These are phyloP conservation scores for Sesamia inferens DNA, from an alignment of 2,888 invertebrate genomes.

Conservation along the genomic window DNA sequence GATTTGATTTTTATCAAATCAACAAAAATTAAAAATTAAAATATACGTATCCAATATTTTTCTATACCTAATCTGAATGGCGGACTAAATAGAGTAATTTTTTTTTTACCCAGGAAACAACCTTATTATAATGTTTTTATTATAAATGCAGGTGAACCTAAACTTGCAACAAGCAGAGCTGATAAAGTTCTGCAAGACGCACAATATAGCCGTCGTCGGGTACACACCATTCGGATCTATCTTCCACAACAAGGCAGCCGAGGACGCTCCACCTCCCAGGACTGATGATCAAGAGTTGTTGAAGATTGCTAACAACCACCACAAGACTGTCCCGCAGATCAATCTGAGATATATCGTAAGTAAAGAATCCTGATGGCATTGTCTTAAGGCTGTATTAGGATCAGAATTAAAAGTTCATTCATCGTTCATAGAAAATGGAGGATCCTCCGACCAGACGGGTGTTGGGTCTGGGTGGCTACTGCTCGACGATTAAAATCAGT, in stretches of 20 bases:
- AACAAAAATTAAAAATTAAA: no score
- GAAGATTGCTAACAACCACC: slow-evolving; percentile 90
- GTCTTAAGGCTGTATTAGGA: neutral
- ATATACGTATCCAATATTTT: no score
- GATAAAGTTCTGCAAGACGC: slow-evolving; percentile 91
- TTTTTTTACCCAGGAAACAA: no score
- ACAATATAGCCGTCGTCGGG: slow-evolving; percentile 91
- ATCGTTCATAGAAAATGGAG: neutral
- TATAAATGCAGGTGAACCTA: slow-evolving; percentile 86
- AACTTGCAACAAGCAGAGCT: slow-evolving; percentile 93
- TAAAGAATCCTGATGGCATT: slow-evolving; percentile 32
- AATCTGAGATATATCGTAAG: slow-evolving; percentile 91
- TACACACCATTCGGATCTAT: slow-evolving; percentile 93
- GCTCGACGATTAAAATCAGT: neutral
- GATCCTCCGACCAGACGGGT: neutral
- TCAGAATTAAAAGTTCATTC: neutral
- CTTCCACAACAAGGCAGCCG: slow-evolving; percentile 81
- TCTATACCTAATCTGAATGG: no score
- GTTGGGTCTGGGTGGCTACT: neutral
- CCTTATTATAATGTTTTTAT: neutral
- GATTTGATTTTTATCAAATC: no score
- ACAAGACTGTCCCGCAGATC: slow-evolving; percentile 92
- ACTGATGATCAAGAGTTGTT: slow-evolving; percentile 88
- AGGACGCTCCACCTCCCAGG: slow-evolving; percentile 87
- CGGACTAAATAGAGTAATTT: no score